Conservation (phyloP, 2,797 vertebrate genomes). For the Cynodonichthys magdalenae region DNA sequence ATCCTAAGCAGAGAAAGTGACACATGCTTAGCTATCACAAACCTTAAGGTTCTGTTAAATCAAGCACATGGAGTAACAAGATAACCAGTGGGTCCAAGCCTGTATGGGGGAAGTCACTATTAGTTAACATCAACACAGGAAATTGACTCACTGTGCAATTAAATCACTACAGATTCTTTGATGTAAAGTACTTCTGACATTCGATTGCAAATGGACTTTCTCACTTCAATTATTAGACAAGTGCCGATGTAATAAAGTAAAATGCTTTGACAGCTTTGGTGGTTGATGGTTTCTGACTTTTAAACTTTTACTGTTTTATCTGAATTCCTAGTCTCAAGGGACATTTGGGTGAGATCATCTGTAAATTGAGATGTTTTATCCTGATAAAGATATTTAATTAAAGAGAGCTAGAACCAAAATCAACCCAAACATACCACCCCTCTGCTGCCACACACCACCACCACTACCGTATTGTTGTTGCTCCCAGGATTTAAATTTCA, state of each 20-base stretch:
- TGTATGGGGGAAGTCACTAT: constrained; percentile 42
- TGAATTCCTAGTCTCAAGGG: not conserved
- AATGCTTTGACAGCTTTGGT: constrained; percentile 40
- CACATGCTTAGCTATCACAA: not conserved
- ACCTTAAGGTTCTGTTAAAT: not conserved
- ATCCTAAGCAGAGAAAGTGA: not conserved
- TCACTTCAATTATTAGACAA: constrained; percentile 47
- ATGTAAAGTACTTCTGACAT: constrained; percentile 61
- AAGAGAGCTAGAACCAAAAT: constrained; percentile 37
- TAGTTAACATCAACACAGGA: constrained; percentile 47
- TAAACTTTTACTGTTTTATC: constrained; percentile 16
- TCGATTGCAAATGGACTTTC: constrained; percentile 47
- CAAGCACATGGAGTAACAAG: not conserved
- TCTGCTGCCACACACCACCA: not conserved
- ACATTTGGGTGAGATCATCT: constrained; percentile 4
- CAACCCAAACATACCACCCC: constrained; percentile 23
- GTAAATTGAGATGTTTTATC: constrained; percentile 9
- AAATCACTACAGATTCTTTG: constrained; percentile 54
- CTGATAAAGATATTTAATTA: constrained; percentile 51
- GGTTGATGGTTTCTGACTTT: constrained; percentile 38
- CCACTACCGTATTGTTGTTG: constrained; percentile 13
- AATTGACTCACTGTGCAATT: constrained; percentile 54
- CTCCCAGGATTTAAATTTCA: constrained; percentile 54
- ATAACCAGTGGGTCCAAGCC: constrained; percentile 16
- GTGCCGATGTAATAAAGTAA: constrained; percentile 45